Evolutionary conservation across 2,113 vertebrate species (phyloP).

Genomic region (Syrmaticus mikado): DNA sequence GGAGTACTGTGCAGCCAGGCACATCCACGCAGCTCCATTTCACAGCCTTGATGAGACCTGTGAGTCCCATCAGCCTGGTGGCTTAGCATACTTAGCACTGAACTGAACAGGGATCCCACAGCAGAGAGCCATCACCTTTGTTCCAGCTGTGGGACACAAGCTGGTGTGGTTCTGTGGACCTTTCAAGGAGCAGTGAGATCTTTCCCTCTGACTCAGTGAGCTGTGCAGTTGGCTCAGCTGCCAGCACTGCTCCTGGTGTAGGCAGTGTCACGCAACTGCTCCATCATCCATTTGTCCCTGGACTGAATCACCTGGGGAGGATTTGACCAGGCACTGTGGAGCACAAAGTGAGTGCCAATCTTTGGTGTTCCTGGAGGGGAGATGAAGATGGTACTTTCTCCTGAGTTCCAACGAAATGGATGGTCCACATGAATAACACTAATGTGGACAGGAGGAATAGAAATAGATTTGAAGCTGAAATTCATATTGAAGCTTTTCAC

Average conservation of each 20-base stretch:
- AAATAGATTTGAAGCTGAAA: background rate
- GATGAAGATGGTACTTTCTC: background rate
- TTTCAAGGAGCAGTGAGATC: background rate
- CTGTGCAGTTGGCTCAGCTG: background rate
- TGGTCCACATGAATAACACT: background rate
- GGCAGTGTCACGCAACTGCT: background rate
- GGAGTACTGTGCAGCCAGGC: background rate
- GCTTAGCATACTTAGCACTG: background rate
- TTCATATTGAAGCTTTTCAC: background rate
- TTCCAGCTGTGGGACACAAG: background rate
- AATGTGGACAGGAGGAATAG: background rate
- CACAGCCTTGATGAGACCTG: accelerated
- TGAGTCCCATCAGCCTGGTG: background rate
- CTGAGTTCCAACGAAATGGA: background rate
- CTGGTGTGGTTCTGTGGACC: background rate
- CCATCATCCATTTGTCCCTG: accelerated
- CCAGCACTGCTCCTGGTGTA: too few relatives aligned
- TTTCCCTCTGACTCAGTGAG: background rate
- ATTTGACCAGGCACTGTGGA: background rate
- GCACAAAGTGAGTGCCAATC: background rate
- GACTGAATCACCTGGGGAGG: background rate
- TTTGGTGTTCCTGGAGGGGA: background rate
- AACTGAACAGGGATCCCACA: background rate
- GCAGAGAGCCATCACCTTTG: background rate
- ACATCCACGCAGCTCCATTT: background rate